Evolutionary conservation across 2,113 vertebrate species (phyloP).

Genomic region (Tichodroma muraria): DNA sequence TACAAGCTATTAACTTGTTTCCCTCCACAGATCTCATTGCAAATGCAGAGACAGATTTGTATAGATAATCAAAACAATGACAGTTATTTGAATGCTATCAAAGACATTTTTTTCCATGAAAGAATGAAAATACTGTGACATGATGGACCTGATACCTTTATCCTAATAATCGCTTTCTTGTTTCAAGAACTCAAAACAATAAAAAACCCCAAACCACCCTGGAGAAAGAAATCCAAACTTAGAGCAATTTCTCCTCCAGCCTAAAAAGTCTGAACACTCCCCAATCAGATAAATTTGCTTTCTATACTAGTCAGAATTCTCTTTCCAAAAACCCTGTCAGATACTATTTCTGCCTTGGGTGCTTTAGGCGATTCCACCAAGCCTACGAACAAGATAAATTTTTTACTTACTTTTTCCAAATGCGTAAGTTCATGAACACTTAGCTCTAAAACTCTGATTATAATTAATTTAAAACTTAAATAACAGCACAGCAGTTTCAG

Average conservation of each 20-base stretch:
- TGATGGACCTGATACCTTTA: neutral
- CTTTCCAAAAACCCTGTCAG: neutral
- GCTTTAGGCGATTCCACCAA: neutral
- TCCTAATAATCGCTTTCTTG: neutral
- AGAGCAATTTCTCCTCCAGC: neutral
- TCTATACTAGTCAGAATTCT: neutral
- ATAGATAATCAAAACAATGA: neutral
- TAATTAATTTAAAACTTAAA: neutral
- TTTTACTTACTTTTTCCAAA: neutral
- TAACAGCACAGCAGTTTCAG: neutral
- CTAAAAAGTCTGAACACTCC: neutral
- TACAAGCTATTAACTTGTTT: neutral
- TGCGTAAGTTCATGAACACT: neutral
- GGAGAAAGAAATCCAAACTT: neutral
- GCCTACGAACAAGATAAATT: neutral
- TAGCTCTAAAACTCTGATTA: neutral
- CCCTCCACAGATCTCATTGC: neutral
- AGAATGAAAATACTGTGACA: neutral
- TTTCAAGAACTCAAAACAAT: neutral
- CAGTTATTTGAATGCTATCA: neutral
- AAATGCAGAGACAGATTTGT: neutral
- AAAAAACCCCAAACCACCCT: neutral
- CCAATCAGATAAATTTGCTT: neutral
- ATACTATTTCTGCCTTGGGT: neutral
- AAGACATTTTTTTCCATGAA: neutral